These are phyloP conservation scores for Troilus luridus DNA, from an alignment of 2,888 invertebrate genomes.

Conservation along the genomic window DNA sequence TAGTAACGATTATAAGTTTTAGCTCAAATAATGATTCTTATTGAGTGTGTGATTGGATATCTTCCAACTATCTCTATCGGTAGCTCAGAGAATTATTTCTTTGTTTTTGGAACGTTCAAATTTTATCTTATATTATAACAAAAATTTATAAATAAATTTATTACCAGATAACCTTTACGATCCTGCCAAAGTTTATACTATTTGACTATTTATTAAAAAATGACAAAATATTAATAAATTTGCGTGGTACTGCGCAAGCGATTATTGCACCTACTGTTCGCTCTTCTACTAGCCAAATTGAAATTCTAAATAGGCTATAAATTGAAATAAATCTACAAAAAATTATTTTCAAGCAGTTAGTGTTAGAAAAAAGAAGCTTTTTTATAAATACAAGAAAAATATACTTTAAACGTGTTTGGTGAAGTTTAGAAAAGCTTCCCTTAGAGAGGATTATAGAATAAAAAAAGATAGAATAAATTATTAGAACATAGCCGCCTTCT, in stretches of 20 bases:
- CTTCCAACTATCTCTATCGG: too few species aligned
- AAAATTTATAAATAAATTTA: neutral
- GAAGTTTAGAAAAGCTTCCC: neutral
- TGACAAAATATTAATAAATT: neutral
- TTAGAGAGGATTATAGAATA: neutral
- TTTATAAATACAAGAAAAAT: neutral
- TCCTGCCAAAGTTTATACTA: neutral
- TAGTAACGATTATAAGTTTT: too few species aligned
- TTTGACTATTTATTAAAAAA: neutral
- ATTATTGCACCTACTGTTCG: neutral
- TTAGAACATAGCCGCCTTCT: too few species aligned
- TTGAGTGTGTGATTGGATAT: too few species aligned
- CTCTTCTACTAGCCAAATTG: neutral
- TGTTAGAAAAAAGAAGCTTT: neutral
- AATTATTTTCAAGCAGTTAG: neutral
- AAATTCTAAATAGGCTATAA: neutral
- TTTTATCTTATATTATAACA: too few species aligned
- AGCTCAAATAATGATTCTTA: too few species aligned
- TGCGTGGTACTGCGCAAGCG: neutral
- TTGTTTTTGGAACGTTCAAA: too few species aligned
- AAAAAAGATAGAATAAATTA: too few species aligned
- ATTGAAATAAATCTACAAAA: neutral
- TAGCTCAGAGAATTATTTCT: too few species aligned
- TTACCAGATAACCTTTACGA: neutral
- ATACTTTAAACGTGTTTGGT: neutral